Conservation (phyloP, 1,140 invertebrate genomes). For the Micrasema minimum region DNA sequence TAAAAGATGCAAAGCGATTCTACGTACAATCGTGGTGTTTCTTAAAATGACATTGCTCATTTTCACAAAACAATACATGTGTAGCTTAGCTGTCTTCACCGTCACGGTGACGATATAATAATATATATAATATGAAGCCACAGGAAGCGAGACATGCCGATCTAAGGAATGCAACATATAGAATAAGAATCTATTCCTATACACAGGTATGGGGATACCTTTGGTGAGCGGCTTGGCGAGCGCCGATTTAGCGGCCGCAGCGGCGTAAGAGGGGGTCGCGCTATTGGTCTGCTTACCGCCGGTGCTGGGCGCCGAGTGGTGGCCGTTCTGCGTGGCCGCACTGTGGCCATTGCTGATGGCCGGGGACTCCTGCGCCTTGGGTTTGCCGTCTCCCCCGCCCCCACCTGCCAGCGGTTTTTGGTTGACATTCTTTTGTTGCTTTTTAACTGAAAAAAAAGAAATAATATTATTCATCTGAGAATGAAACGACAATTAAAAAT, state of each 20-base stretch:
- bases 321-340: slow-evolving; percentile 42
- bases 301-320: slow-evolving; percentile 14
- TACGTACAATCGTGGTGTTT: too few relatives aligned
- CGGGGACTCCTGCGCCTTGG: slow-evolving; percentile 19
- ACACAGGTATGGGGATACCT: slow-evolving; percentile 34
- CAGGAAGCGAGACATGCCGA: too few relatives aligned
- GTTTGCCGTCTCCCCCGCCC: not conserved
- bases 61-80: too few relatives aligned
- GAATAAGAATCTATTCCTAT: slow-evolving; percentile 13
- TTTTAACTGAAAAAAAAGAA: slow-evolving; percentile 36
- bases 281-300: slow-evolving; percentile 37
- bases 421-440: slow-evolving; percentile 25
- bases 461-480: too few relatives aligned
- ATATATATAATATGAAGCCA: not conserved
- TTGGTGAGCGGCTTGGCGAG: slow-evolving; percentile 22
- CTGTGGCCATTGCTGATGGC: slow-evolving; percentile 30
- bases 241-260: slow-evolving; percentile 45
- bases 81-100: too few relatives aligned
- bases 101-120: too few relatives aligned
- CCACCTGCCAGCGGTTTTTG: slow-evolving; percentile 8
- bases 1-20: too few relatives aligned
- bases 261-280: slow-evolving; percentile 46
- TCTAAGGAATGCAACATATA: slow-evolving; percentile 2
- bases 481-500: too few relatives aligned
- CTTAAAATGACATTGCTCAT: too few relatives aligned